These are phyloP conservation scores for Rhodophaea formosa DNA, from an alignment of 2,888 invertebrate genomes.

Conservation along the genomic window DNA sequence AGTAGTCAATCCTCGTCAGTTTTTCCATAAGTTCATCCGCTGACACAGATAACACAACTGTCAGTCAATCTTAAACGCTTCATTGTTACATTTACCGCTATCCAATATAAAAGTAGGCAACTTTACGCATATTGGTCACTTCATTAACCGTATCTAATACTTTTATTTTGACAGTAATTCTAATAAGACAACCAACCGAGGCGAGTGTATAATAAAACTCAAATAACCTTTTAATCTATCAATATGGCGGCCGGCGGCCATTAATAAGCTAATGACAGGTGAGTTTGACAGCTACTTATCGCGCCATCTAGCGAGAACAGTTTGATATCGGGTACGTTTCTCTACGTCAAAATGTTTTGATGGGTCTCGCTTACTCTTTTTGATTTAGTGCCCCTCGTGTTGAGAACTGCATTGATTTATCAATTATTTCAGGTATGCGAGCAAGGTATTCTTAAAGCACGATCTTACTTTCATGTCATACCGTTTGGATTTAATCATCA, in stretches of 20 bases:
- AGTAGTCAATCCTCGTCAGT: not conserved
- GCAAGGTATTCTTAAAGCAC: constrained; percentile 70
- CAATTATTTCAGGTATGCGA: constrained; percentile 75
- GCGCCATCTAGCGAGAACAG: constrained; percentile 76
- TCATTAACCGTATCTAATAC: constrained; percentile 19
- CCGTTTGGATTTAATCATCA: constrained; percentile 72
- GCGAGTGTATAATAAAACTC: constrained; percentile 51
- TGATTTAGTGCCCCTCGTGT: constrained; percentile 75
- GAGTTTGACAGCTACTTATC: constrained; percentile 76
- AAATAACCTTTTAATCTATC: constrained; percentile 64
- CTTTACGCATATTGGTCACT: constrained; percentile 17
- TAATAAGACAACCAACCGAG: constrained; percentile 30
- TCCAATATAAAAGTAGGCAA: constrained; percentile 23
- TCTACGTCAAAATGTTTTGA: constrained; percentile 76
- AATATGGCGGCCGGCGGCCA: constrained; percentile 57
- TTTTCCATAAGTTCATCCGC: constrained; percentile 10
- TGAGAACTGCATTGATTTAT: constrained; percentile 77
- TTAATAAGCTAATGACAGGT: constrained; percentile 78
- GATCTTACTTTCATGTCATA: constrained; percentile 78
- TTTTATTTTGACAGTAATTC: constrained; percentile 14
- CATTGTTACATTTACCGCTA: constrained; percentile 24
- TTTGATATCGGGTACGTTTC: constrained; percentile 72
- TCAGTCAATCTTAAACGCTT: constrained; percentile 15
- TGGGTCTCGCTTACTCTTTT: constrained; percentile 62
- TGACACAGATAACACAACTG: constrained; percentile 18